Evolutionary conservation across 2,113 vertebrate genomes (phyloP).

Genomic region (Odontesthes bonariensis): DNA sequence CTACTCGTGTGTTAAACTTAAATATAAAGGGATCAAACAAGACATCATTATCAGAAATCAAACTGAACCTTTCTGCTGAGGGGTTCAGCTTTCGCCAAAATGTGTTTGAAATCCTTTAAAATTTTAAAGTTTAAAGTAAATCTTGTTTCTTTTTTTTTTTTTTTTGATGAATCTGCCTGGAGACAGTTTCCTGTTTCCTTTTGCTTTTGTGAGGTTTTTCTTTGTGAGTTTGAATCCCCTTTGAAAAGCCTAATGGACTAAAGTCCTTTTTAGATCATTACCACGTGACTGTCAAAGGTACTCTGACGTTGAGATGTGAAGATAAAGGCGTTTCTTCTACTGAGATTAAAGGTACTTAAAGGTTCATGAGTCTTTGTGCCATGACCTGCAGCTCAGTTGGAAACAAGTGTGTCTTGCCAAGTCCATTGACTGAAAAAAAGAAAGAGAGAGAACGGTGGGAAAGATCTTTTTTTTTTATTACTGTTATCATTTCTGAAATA

Average conservation of each 20-base stretch:
- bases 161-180: neutral
- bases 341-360: constrained; percentile 44
- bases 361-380: constrained; percentile 44
- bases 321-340: constrained; percentile 47
- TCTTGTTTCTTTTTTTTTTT: neutral
- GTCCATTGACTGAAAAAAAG: constrained; percentile 62
- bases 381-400: constrained; percentile 36
- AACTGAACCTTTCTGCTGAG: constrained; percentile 11
- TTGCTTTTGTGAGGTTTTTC: constrained; percentile 15
- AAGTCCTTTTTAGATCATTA: constrained; percentile 25
- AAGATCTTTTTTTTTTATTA: constrained; percentile 29
- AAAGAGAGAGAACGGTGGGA: neutral
- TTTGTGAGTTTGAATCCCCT: neutral
- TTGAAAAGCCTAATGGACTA: constrained; percentile 21
- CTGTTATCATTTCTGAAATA: neutral
- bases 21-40: constrained; percentile 76
- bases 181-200: neutral
- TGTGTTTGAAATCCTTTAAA: constrained; percentile 28
- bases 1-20: constrained; percentile 44
- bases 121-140: constrained; percentile 29
- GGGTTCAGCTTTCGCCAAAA: constrained; percentile 17
- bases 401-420: constrained; percentile 55
- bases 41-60: constrained; percentile 32
- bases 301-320: constrained; percentile 42
- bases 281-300: constrained; percentile 30